Evolutionary conservation across 2,113 vertebrate genomes (phyloP), one percentile per base, ranked within the genome.

Genomic region (Mola mola): DNA sequence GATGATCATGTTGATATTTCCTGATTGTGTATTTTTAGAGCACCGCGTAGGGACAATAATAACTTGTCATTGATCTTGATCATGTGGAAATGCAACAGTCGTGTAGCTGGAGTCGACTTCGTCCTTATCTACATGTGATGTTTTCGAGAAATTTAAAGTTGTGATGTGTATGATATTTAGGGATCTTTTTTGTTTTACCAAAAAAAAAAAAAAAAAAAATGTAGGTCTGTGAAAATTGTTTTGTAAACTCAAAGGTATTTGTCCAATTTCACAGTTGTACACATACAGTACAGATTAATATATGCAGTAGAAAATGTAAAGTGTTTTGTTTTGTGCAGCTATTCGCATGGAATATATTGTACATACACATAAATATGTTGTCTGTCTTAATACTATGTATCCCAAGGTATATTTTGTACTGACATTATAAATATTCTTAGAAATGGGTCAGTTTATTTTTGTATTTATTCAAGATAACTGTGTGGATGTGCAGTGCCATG

Each of bases 351-450:
- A 93, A 90, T 89, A 93, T 94, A 94, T 87, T 94, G 93, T 95
- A 94, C 85, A 93, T 93, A 94, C 85, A 93, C 93, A 95, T 79
- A 29, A 61, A 78, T 78, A 83, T 94, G 87, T 93, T 82, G 88
- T 90, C 91, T 91, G 90, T 93, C 91, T 90, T 88, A 90, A 59
- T 74, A 93, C 90, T 91, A 93, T 94, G 93, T 93, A 92, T 93
- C 93, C 94, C 91, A 92, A 87, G 92, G 88, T 93, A 92, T 92
- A 90, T 93, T 95, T 96, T 95, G 91, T 95, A 94, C 93, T 93
- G 92, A 91, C 87, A 90, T 93, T 93, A 87, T 95, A 94, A 94
- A 90, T 92, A 94, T 92, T 69, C 85, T 83, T 88, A 81, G 77
- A 75, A 88, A 86, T 81, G 56, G 87, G 75, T 85, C 68, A 31